Conservation (phyloP, 1,140 invertebrate genomes). For the Cotesia typhae region DNA sequence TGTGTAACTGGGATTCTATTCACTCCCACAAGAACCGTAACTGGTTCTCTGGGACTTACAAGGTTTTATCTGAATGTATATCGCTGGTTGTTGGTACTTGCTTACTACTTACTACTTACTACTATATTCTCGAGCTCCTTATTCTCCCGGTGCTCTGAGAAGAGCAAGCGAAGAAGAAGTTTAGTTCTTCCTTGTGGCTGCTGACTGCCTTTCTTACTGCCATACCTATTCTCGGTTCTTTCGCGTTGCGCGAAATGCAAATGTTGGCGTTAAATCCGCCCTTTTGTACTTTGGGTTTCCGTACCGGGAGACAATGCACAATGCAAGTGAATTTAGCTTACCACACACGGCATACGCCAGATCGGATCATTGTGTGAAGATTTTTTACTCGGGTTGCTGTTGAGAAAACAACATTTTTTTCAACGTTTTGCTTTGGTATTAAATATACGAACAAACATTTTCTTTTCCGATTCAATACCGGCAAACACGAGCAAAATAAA, state of each 20-base stretch:
- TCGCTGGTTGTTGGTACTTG: conserved; percentile 20
- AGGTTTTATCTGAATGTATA: conserved; percentile 37
- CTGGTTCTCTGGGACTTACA: conserved; percentile 23
- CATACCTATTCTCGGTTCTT: neutral
- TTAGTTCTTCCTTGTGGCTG: conserved; percentile 3
- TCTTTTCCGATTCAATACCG: too few relatives aligned
- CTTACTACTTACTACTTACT: too few relatives aligned
- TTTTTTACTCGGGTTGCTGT: conserved; percentile 1
- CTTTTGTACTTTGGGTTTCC: conserved; percentile 41
- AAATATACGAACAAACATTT: too few relatives aligned
- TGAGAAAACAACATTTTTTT: neutral
- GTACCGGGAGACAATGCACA: conserved; percentile 42
- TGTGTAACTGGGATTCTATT: conserved; percentile 16
- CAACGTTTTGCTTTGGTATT: too few relatives aligned
- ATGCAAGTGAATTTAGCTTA: conserved; percentile 31
- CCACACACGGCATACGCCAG: conserved; percentile 5
- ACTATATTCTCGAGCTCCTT: conserved; percentile 1
- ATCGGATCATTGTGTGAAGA: conserved; percentile 34
- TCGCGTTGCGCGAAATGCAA: conserved; percentile 36
- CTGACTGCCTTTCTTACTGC: neutral
- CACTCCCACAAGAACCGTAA: conserved; percentile 23
- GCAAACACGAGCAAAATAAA: too few relatives aligned
- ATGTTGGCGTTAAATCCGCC: conserved; percentile 42
- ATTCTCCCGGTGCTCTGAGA: neutral
- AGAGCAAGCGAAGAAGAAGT: neutral